These are phyloP conservation scores for Philereme transversata DNA, from an alignment of 2,888 invertebrate species.

Conservation along the genomic window DNA sequence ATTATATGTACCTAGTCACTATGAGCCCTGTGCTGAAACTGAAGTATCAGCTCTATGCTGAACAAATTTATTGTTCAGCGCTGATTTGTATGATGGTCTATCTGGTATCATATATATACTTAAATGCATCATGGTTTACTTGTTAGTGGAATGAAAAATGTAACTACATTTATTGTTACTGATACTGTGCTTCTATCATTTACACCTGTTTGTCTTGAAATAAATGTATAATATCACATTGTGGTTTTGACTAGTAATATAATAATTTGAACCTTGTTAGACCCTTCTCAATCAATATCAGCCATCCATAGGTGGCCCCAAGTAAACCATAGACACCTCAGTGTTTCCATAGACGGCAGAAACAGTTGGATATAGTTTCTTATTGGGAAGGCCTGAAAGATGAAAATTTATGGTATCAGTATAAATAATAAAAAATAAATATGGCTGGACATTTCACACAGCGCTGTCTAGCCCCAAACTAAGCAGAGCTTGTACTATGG, in stretches of 20 bases:
- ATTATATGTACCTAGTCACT: too few species aligned
- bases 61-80: too few species aligned
- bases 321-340: conserved; percentile 99
- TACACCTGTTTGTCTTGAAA: conserved; percentile 26
- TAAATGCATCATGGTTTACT: neutral
- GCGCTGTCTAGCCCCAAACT: too few species aligned
- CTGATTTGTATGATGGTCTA: neutral
- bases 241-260: conserved; percentile 55
- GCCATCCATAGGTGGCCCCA: conserved; percentile 98
- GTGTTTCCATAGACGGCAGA: conserved; percentile 99
- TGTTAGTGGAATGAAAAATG: neutral
- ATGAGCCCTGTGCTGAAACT: too few species aligned
- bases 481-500: too few species aligned
- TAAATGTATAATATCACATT: conserved; percentile 47
- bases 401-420: conserved; percentile 13
- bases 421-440: too few species aligned
- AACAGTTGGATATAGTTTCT: conserved; percentile 96
- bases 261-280: conserved; percentile 41
- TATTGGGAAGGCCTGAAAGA: conserved; percentile 93
- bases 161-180: neutral
- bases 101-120: neutral
- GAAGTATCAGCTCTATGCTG: too few species aligned
- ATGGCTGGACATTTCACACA: too few species aligned
- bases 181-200: conserved; percentile 12
- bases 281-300: conserved; percentile 74